Percentiles rank a stretch among this genome's conserved stretches.
Conservation (phyloP, 2,113 vertebrate species). For the Choloepus hoffmanni region DNA sequence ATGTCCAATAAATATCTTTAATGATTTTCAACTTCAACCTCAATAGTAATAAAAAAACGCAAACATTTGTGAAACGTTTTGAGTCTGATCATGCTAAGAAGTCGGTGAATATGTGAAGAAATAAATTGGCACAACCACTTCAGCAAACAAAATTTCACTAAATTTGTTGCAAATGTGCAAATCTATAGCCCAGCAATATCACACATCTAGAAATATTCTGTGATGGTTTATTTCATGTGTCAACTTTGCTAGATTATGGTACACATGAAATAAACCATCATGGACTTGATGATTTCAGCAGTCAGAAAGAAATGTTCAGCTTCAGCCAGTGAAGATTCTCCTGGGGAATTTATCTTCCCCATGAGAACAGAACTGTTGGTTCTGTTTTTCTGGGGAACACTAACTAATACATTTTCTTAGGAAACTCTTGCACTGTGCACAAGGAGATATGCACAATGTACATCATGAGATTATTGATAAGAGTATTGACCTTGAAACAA, state of each 20-base stretch:
- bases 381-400: too few relatives aligned
- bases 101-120: not conserved
- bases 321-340: too few relatives aligned
- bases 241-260: too few relatives aligned
- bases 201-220: not conserved
- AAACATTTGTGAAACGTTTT: not conserved
- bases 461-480: not conserved
- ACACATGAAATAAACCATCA: too few relatives aligned
- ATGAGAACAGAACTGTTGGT: too few relatives aligned
- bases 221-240: too few relatives aligned
- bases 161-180: not conserved
- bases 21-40: conserved; percentile 11
- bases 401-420: not conserved
- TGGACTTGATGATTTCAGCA: too few relatives aligned
- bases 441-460: not conserved
- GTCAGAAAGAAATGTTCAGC: too few relatives aligned
- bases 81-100: not conserved
- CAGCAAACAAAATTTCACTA: not conserved
- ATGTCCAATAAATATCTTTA: not conserved
- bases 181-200: not conserved
- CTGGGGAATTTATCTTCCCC: too few relatives aligned
- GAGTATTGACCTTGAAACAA: not conserved
- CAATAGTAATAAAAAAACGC: not conserved
- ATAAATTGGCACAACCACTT: not conserved
- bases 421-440: not conserved